A percentile compares a stretch with the other conserved stretches of the same genome.
Conservation (phyloP, 2,113 vertebrate genomes). For the Engraulis encrasicolus region DNA sequence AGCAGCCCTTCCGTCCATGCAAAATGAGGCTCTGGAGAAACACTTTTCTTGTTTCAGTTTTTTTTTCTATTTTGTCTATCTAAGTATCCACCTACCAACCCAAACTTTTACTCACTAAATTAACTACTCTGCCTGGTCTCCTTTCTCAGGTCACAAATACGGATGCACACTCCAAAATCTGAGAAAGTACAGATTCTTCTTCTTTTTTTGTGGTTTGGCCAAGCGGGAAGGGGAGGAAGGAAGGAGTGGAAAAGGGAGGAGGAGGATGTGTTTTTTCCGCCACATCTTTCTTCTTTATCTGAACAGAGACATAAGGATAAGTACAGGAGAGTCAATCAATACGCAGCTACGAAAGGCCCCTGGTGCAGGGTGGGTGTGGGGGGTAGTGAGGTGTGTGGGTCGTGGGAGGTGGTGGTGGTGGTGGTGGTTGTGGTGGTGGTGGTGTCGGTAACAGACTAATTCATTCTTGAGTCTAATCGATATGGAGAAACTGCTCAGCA, state of each 20-base stretch:
- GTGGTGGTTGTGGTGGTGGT: neutral
- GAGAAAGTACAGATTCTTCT: slow-evolving; percentile 4
- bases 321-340: slow-evolving; percentile 21
- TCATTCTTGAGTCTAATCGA: slow-evolving; percentile 23
- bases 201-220: too few species aligned
- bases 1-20: slow-evolving; percentile 6
- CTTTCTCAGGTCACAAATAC: slow-evolving; percentile 11
- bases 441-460: slow-evolving; percentile 12
- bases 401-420: too few species aligned
- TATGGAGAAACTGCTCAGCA: slow-evolving; percentile 22
- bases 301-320: slow-evolving; percentile 18
- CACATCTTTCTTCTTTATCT: neutral
- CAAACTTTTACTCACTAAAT: neutral
- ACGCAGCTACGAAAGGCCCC: neutral
- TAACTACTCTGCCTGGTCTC: neutral
- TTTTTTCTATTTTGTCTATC: neutral
- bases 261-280: neutral
- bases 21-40: neutral
- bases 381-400: too few species aligned
- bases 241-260: neutral
- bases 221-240: too few species aligned
- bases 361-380: too few species aligned
- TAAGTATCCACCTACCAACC: neutral
- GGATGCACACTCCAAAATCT: slow-evolving; percentile 1
- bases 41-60: neutral